Conservation (phyloP, 2,797 vertebrate species). For the Leptodactylus fallax region DNA sequence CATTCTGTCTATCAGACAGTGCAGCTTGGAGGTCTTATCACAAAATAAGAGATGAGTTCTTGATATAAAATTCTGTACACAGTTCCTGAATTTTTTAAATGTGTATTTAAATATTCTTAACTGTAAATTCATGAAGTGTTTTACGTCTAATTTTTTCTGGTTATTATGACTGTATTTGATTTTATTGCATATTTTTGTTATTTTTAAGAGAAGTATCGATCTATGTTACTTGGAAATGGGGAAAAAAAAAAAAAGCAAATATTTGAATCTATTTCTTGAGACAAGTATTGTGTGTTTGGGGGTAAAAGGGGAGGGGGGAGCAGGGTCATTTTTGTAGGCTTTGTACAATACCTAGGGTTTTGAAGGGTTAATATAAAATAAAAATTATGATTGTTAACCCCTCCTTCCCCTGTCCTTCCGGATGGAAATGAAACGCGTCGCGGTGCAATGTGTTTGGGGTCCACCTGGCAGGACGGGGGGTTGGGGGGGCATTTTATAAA, state of each 20-base stretch:
- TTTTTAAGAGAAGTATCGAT: constrained; percentile 63
- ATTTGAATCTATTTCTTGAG: constrained; percentile 62
- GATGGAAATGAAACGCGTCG: constrained; percentile 10
- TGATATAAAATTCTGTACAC: constrained; percentile 58
- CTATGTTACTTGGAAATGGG: constrained; percentile 71
- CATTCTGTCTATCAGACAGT: constrained; percentile 86
- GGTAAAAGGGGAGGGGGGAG: constrained; percentile 67
- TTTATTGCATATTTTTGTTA: constrained; percentile 79
- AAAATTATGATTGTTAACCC: constrained; percentile 72
- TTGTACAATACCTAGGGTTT: constrained; percentile 81
- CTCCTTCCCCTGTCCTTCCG: not conserved
- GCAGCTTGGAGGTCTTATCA: constrained; percentile 97
- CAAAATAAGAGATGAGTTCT: constrained; percentile 73
- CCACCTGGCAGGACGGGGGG: constrained; percentile 31
- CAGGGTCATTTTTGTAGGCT: constrained; percentile 76
- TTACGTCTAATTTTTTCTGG: constrained; percentile 81
- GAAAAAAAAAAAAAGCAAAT: constrained; percentile 66
- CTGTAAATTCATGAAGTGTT: constrained; percentile 85
- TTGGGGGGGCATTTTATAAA: constrained; percentile 53
- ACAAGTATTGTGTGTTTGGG: constrained; percentile 62
- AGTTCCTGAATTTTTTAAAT: constrained; percentile 70
- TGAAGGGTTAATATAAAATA: constrained; percentile 76
- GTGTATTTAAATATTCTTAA: constrained; percentile 87
- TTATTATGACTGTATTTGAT: constrained; percentile 79
- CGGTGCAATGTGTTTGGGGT: constrained; percentile 10